phyloP scores from a whole-genome alignment of 1,140 invertebrate species.

The Dreissena polymorpha region DNA sequence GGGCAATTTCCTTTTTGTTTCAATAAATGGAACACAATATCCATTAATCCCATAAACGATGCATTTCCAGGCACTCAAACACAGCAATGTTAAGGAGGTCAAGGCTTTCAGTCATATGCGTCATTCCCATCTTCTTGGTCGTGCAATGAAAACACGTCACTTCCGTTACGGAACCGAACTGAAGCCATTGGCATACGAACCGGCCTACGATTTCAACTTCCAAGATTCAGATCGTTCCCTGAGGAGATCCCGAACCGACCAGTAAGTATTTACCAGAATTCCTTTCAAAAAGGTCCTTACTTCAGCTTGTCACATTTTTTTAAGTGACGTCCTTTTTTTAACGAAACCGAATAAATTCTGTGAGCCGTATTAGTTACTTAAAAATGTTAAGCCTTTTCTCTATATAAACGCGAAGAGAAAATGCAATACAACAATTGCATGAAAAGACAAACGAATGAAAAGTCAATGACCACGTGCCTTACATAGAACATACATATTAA shows the following conservation, averaged over 20 bases:
- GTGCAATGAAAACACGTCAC: conserved; percentile 53
- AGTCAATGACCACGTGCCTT: too few relatives aligned
- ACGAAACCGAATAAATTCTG: background rate
- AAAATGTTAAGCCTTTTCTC: background rate
- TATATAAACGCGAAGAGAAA: background rate
- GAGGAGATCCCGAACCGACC: conserved; percentile 52
- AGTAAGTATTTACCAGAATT: conserved; percentile 31
- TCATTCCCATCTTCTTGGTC: conserved; percentile 60
- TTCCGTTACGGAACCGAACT: conserved; percentile 62
- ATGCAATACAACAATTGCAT: background rate
- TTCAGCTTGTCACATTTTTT: background rate
- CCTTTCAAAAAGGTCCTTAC: background rate
- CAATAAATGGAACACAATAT: too few relatives aligned
- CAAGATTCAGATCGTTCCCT: conserved; percentile 47
- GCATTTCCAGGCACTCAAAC: conserved; percentile 37
- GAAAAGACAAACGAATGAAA: too few relatives aligned
- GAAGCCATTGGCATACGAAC: conserved; percentile 55
- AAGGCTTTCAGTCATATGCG: conserved; percentile 57
- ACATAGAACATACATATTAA: too few relatives aligned
- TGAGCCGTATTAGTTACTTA: background rate
- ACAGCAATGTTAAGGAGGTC: too few relatives aligned
- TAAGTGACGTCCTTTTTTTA: background rate
- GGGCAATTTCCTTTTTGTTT: too few relatives aligned
- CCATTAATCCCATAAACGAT: too few relatives aligned
- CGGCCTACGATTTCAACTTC: too few relatives aligned